Percentiles rank a stretch among this genome's conserved stretches.
Conservation (phyloP, 2,888 invertebrate genomes). For the Brachyopa scutellaris region DNA sequence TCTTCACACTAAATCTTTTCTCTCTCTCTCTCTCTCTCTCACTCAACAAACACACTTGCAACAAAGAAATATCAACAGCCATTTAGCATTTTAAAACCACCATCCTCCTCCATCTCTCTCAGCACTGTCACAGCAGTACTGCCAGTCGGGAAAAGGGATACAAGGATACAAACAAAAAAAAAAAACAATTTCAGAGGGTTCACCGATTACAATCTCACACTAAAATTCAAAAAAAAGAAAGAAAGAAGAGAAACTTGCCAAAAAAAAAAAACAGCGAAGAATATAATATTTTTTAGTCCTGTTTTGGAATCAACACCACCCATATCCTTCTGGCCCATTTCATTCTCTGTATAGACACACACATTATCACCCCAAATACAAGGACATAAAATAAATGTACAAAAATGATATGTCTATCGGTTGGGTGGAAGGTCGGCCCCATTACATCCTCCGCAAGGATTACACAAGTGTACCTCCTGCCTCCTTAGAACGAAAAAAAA, state of each 20-base stretch:
- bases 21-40: neutral
- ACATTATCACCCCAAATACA: constrained; percentile 62
- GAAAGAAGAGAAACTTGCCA: constrained; percentile 17
- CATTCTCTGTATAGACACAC: constrained; percentile 46
- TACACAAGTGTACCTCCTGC: constrained; percentile 28
- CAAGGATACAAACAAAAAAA: constrained; percentile 12
- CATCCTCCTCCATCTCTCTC: constrained; percentile 8
- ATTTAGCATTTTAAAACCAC: constrained; percentile 72
- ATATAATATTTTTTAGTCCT: constrained; percentile 49
- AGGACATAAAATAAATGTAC: constrained; percentile 69
- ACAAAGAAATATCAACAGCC: constrained; percentile 67
- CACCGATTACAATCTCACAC: constrained; percentile 57
- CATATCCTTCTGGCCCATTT: constrained; percentile 70
- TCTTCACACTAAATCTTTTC: constrained; percentile 71
- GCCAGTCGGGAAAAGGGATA: constrained; percentile 29
- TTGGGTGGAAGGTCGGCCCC: constrained; percentile 14
- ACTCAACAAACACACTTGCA: constrained; percentile 45
- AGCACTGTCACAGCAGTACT: neutral
- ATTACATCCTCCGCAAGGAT: constrained; percentile 32
- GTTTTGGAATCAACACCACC: constrained; percentile 43
- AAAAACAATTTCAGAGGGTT: constrained; percentile 55
- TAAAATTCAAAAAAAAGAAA: constrained; percentile 30
- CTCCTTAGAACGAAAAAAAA: constrained; percentile 33
- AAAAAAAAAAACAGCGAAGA: constrained; percentile 31
- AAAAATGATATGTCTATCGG: constrained; percentile 71